Base-by-base conservation (phyloP, 2,888 invertebrate genomes). In the Halictus quadricinctus region DNA sequence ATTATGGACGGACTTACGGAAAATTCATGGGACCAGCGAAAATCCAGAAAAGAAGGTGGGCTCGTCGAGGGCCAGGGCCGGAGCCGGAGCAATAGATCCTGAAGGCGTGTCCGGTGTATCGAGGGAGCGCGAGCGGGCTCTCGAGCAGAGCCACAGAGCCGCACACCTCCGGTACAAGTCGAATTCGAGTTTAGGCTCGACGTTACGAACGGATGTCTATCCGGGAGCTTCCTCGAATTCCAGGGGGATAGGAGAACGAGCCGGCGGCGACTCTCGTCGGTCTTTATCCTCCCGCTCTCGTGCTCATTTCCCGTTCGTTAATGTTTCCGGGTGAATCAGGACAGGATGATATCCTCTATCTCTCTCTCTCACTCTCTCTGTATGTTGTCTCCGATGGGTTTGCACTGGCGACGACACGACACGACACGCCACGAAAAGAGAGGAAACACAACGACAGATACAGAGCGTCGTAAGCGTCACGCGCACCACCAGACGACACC, bases 11-110 rank as follows among this genome's bases (percentile, higher is more conserved):
- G 76, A 92, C 91, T 91, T 91, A 91, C 91, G 89, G 91, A 89
- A 90, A 91, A 91, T 91, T 93, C 92, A 93, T 92, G 91, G 90
- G 91, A 90, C 90, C 85, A 90, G 89, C 87, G 89, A 81, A 85
- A 90, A 91, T 91, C 86, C 91, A 91, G 89, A 90, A 88, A 89
- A 90, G 85, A 84, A 83, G 70, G 81, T 81, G 86, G 85, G 83
- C 82, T 84, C 84, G 82, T 73, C 80, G 76, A 81, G 87, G 86
- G 81, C 77, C 70, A 69, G 21, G 10, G 83, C 69, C 81, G 82
- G n/a, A 25, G 58, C 60, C 29, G 29, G 2, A 64, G 60, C 25
- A 29, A 29, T n/a, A 7, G 64, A 64, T 41, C 21, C 36, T 18
- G 80, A 75, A 79, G 73, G 76, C 83, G 85, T 81, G 83, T 88